Evolutionary conservation across 2,888 invertebrate genomes (phyloP), one percentile per base, ranked within the genome.

Genomic region (Drosophila ezoana): DNA sequence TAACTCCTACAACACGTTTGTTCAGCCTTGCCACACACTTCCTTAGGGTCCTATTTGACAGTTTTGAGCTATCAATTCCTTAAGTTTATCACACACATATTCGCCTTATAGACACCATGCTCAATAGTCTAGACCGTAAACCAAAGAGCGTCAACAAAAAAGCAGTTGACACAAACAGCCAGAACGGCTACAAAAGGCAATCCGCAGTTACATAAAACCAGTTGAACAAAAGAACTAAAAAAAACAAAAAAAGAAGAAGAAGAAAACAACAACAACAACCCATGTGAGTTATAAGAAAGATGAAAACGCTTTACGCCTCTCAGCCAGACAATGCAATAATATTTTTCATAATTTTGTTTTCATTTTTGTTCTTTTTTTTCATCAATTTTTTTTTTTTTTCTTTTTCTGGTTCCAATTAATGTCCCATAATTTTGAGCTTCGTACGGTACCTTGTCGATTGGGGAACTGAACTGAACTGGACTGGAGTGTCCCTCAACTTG

Each of bases 281-380:
- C 52, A 54, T 44, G 38, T 47, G 44, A 60, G 43, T 56, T 52
- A 68, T 57, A 73, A 68, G 67, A 52, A 68, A 82, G 68, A 71
- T 61, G 51, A 69, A 56, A 64, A 63, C 72, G 81, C 72, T 73
- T 76, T 70, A 73, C 73, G 77, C 82, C 81, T 78, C 71, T 58
- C 52, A 43, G 32, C n/a, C 76, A 75, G 76, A 84, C 85, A 83
- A 83, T 81, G 70, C 87, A 85, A 72, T 80, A 88, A 80, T 87
- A 90, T 90, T 84, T 90, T 90, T 90, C 90, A 90, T 89, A 90
- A 86, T 87, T 90, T 81, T 81, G 76, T 87, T 73, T 83, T 75
- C 56, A 66, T 72, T 67, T 62, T 40, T 23, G 5, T 23, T 23
- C 4, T 61, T 54, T 37, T 9, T 32, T 23, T 28, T 28, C 8